Base-by-base conservation (phyloP, 35 echinoderm and acorn worm genomes). In the Heliocidaris erythrogramma region DNA sequence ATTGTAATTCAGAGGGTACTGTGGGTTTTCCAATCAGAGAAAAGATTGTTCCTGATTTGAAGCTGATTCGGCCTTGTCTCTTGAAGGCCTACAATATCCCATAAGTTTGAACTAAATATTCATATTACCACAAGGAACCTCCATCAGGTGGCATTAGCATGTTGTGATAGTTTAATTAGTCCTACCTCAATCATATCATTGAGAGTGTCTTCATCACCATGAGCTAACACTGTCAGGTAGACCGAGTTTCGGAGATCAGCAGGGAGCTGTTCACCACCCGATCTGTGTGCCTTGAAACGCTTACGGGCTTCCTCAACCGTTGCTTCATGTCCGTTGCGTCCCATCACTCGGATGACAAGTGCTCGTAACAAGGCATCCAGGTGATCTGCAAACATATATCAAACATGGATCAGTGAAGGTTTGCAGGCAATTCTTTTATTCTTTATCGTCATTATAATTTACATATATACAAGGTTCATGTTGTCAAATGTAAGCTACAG, bases 171-270 rank as follows among this genome's bases (percentile, higher is more conserved):
- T 56, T 13, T 10, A 9, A 56, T 56, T 56, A 3, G 18, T 78
- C 65, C 27, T 78, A 99, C 98, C 92, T 97, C 95, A 56, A 99
- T 88, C 97, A 99, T 97, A 86, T 97, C 95, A 9, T 97, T 94
- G 93, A 96, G 97, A 31, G 95, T 94, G 49, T 87, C 59, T 88
- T 97, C 96, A 94, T 96, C 93, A 49, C 97, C 98, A 94, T 99
- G 96, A 29, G 93, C 61, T 18, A 99, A 85, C 11, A 97, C 98
- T 9, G 97, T 97, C 86, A 92, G 32, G 84, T 99, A 99, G 5
- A 99, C 98, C 8, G 98, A 93, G 18, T 93, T 94, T 60, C 98
- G 92, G 16, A 99, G 95, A 60, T 99, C 98, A 30, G 97, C 98
- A 14, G 94, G 94, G 13, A 99, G 92, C 95, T 96, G 90, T 5